Conservation (phyloP, 2,888 invertebrate genomes). For the Caenorhabditis zanzibari region DNA sequence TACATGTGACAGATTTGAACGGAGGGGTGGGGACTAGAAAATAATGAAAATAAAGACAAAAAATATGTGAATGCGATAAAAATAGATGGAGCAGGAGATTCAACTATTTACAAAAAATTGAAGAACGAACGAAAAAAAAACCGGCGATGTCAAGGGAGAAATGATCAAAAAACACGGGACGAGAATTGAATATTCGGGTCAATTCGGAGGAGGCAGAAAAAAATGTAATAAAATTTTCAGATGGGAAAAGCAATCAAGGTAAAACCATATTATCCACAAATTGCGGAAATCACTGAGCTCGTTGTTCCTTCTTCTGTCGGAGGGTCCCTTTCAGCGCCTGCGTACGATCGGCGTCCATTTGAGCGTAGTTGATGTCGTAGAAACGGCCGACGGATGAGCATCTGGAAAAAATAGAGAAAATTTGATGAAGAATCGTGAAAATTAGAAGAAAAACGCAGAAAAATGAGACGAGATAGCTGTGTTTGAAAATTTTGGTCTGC, state of each 20-base stretch:
- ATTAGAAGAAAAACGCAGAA: neutral
- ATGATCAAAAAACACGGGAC: conserved; percentile 5
- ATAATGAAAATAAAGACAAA: conserved; percentile 10
- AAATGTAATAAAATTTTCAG: conserved; percentile 7
- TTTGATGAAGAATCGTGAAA: neutral
- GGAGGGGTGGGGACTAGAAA: neutral
- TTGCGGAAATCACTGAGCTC: neutral
- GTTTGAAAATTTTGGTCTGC: neutral
- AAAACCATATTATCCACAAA: neutral
- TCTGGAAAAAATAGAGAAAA: conserved; percentile 49
- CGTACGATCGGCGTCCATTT: conserved; percentile 62
- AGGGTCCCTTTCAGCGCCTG: conserved; percentile 58
- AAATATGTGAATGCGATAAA: conserved; percentile 4
- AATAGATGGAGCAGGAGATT: neutral
- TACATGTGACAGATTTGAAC: conserved; percentile 2
- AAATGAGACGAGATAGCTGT: neutral
- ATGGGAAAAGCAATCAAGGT: neutral
- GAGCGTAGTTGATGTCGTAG: conserved; percentile 64
- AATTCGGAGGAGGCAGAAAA: neutral
- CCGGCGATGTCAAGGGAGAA: conserved; percentile 17
- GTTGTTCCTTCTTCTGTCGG: conserved; percentile 14
- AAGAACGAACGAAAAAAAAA: conserved; percentile 1
- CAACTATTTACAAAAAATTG: conserved; percentile 37
- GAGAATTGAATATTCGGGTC: neutral
- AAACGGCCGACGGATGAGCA: conserved; percentile 64